Base-by-base conservation (phyloP, 2,113 vertebrate species). In the Speoplatyrhinus poulsoni region DNA sequence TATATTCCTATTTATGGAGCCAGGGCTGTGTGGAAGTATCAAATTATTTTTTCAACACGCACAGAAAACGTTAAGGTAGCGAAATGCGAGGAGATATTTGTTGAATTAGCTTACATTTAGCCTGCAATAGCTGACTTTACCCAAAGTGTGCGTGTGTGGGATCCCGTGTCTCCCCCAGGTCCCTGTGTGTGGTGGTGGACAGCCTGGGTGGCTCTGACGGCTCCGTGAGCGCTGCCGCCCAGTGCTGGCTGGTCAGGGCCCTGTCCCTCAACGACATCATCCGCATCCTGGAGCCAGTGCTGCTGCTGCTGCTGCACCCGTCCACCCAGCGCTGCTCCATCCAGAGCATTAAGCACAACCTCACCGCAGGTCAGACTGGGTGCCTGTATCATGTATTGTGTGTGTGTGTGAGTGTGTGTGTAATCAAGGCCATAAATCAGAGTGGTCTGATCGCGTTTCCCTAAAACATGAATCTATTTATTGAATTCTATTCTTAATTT, bases 141-240 rank as follows among this genome's bases (percentile, higher is more conserved):
- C 26, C 26, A 26, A 11, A 46, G n/a, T 56, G 9, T 59, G 13
- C 50, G 16, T 46, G 46, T 67, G 26, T 64, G 58, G 15, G 36
- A 41, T 5, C 41, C 48, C 73, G 0, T 76, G 13, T 73, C 46
- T 58, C 47, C 74, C 16, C 69, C 89, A 99, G 98, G 90, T 96
- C 96, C 60, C 88, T 99, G 74, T 98, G 98, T 62, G 95, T 99
- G n/a, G 96, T 99, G 69, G 87, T 99, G 88, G 95, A 98, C 88
- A 95, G 95, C 82, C 92, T 99, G 76, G 94, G 93, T 76, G 94
- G 94, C 73, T 85, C 94, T 0, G 96, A 99, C 0, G 94, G 95
- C 0, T 96, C 96, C 26, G 92, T 98, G 62, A 90, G 94, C 4
- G 94, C 97, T 0, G 94, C 95, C 0, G 95, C 94, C 46, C 96